Conservation (phyloP, 2,888 invertebrate genomes). For the Leptopilina myrica region DNA sequence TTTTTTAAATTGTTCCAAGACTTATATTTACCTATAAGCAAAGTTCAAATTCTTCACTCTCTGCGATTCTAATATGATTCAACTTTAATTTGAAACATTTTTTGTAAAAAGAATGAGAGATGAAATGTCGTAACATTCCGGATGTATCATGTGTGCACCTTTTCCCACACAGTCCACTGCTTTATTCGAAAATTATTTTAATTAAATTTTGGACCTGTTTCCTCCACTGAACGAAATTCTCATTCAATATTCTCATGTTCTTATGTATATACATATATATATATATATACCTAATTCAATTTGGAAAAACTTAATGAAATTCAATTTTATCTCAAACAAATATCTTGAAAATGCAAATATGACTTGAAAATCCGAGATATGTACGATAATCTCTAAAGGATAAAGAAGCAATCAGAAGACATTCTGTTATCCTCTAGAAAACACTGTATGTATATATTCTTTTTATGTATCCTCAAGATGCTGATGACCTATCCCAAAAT, state of each 20-base stretch:
- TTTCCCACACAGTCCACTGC: not conserved
- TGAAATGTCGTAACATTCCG: too few species aligned
- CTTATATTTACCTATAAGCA: too few species aligned
- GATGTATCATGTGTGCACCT: not conserved
- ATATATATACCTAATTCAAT: conserved; percentile 4
- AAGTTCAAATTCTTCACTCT: not conserved
- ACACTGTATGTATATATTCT: conserved; percentile 58
- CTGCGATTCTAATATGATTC: not conserved
- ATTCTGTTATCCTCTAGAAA: conserved; percentile 71
- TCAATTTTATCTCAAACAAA: conserved; percentile 20
- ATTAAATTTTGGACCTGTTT: conserved; percentile 7
- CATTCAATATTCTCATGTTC: conserved; percentile 5
- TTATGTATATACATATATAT: not conserved
- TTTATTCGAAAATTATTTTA: conserved; percentile 15
- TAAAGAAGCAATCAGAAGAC: conserved; percentile 71
- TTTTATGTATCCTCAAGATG: conserved; percentile 51
- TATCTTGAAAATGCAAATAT: conserved; percentile 28
- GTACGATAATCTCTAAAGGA: conserved; percentile 65
- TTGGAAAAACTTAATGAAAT: not conserved
- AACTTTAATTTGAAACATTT: not conserved
- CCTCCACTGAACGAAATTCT: not conserved
- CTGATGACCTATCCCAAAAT: conserved; percentile 57
- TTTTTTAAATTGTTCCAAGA: not conserved
- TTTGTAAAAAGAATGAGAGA: too few species aligned
- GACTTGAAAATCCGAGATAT: conserved; percentile 55